Evolutionary conservation across 2,113 vertebrate species (phyloP).

Genomic region (Meriones unguiculatus): DNA sequence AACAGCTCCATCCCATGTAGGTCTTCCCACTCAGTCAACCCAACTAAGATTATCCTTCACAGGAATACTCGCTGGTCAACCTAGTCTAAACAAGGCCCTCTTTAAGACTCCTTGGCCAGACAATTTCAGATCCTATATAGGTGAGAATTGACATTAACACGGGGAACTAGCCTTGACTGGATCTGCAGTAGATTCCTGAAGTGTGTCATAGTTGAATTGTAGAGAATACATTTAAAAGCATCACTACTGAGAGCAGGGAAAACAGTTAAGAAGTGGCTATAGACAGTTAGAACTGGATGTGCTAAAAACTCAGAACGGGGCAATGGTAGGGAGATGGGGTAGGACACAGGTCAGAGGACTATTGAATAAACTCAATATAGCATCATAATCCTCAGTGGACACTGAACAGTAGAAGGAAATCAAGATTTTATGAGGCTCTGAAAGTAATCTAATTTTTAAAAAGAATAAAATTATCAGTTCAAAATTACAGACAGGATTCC

Average conservation of each 20-base stretch:
- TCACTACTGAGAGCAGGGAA: not conserved
- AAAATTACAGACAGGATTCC: not conserved
- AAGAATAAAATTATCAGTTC: slow-evolving; percentile 19
- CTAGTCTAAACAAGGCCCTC: not conserved
- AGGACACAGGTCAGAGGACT: not conserved
- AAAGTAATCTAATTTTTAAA: not conserved
- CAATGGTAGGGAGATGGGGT: not conserved
- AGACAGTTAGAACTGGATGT: not conserved
- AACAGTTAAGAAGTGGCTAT: not conserved
- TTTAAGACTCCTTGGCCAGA: not conserved
- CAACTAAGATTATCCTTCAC: not conserved
- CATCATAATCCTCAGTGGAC: not conserved
- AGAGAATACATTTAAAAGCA: not conserved
- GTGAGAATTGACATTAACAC: not conserved
- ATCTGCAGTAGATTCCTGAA: not conserved
- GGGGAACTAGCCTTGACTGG: not conserved
- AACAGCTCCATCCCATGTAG: no score
- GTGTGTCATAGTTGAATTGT: not conserved
- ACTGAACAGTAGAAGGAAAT: not conserved
- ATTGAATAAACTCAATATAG: not conserved
- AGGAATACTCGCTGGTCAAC: not conserved
- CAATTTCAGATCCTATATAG: not conserved
- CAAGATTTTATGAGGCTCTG: not conserved
- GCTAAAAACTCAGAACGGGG: not conserved
- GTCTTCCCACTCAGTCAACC: not conserved